Base-by-base conservation (phyloP, 2,113 vertebrate genomes). In the Saguinus midas region DNA sequence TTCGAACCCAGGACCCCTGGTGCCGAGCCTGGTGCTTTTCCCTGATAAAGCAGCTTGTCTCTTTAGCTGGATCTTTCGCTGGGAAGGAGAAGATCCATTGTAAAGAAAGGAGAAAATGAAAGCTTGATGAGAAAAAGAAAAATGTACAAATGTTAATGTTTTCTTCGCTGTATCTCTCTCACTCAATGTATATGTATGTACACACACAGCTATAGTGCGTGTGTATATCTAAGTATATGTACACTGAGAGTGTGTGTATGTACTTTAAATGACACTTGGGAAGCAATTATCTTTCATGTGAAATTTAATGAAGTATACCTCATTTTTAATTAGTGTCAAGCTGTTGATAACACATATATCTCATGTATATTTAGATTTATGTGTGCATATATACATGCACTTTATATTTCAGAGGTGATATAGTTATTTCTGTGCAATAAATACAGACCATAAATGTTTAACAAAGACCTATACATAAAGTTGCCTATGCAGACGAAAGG, bases 401-500 rank as follows among this genome's bases (percentile, higher is more conserved):
- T 91, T 89, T 70, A 50, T 83, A 40, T 61, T 91, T 96, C 37
- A 5, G 2, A 10, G 61, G 1, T 85, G 66, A 0, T 81, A 5
- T 23, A 48, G 61, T 76, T 81, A 52, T 61, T 37, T 89, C 25
- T 72, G 76, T 87, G 55, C 10, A 88, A 57, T 73, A 80, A 94
- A 73, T 17, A 40, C 2, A 40, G 37, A 83, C 12, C 27, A 72
- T 43, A 72, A 32, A 84, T n/a, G 29, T 45, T 91, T 55, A 95
- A 84, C 84, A n/a, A 89, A 68, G 87, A 95, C 80, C 70, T 94
- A 76, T 81, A 82, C 83, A 68, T 88, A 96, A 97, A 96, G 90
- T 91, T 94, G 76, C 83, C 97, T 81, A 94, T 83, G 79, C 96
- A 96, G 95, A 90, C 94, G 91, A 98, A 96, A 96, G 57, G 96